Base-by-base conservation (phyloP, 2,888 invertebrate species). In the Nebria salina region DNA sequence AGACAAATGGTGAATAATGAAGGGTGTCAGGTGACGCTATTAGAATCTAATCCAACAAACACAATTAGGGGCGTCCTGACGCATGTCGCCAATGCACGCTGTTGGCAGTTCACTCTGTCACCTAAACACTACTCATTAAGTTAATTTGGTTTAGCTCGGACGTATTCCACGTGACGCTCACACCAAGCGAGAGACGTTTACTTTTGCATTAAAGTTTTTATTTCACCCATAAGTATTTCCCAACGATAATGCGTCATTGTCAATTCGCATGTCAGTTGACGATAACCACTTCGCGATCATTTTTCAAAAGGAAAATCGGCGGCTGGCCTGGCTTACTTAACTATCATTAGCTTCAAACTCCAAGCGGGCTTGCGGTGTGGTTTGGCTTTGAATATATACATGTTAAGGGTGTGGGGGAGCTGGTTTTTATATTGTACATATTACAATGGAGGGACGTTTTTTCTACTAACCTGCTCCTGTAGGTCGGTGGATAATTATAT, bases 11-110 rank as follows among this genome's bases (percentile, higher is more conserved):
- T 86, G 85, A 87, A 87, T 86, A 86, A 85, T 86, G 86, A 86
- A 84, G 84, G 84, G 87, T 88, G 87, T 88, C 87, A 87, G 87
- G 87, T 87, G 88, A 87, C 88, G 86, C 84, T 82, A 83, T 83
- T 83, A 83, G 85, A 86, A 87, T 85, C 84, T 83, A 86, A 84
- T 84, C 84, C 86, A 86, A 86, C 80, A 80, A 84, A 85, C 84
- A 85, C 86, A 86, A 86, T 86, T 86, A 87, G 86, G 86, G 86
- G 85, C 82, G 85, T 65, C 75, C 84, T 86, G 87, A 87, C 86
- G 85, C 86, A 87, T 87, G 86, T 85, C 84, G 85, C 84, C 84
- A 83, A 84, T 85, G 85, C 85, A 84, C 84, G 85, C 85, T 85
- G 85, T 84, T 86, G 87, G 86, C 87, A 87, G 85, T 86, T 84